Conservation (phyloP, 2,888 invertebrate species). For the Rhagonycha lutea region DNA sequence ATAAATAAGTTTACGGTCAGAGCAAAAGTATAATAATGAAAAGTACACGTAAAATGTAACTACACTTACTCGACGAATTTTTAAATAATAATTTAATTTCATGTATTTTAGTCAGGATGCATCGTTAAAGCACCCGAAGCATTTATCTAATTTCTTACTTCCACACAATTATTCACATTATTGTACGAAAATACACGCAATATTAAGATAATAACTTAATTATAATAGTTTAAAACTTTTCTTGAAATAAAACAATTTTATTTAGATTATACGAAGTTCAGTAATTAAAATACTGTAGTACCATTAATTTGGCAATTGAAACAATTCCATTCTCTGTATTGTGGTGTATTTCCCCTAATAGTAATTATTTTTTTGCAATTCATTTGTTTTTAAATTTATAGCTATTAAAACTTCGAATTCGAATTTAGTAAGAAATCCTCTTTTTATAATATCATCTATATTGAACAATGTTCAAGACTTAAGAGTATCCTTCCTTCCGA, state of each 20-base stretch:
- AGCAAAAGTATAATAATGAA: not conserved
- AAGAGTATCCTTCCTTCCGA: not conserved
- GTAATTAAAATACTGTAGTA: no score
- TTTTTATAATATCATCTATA: not conserved
- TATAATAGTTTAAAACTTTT: no score
- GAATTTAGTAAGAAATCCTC: not conserved
- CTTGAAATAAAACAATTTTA: no score
- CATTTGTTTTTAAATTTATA: not conserved
- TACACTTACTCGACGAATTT: not conserved
- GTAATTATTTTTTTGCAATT: no score
- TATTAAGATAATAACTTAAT: no score
- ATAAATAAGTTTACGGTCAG: not conserved
- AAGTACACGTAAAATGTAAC: not conserved
- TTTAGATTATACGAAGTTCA: no score
- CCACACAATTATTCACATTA: not conserved
- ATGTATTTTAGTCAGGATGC: not conserved
- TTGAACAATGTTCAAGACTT: not conserved
- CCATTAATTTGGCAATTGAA: no score
- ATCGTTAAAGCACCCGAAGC: not conserved
- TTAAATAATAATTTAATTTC: not conserved
- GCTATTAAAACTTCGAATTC: not conserved
- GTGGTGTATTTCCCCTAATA: no score
- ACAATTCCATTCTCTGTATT: no score
- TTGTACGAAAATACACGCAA: not conserved
- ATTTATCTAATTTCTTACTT: not conserved